Evolutionary conservation across 2,113 vertebrate genomes (phyloP).

Genomic region (Mesocricetus auratus): DNA sequence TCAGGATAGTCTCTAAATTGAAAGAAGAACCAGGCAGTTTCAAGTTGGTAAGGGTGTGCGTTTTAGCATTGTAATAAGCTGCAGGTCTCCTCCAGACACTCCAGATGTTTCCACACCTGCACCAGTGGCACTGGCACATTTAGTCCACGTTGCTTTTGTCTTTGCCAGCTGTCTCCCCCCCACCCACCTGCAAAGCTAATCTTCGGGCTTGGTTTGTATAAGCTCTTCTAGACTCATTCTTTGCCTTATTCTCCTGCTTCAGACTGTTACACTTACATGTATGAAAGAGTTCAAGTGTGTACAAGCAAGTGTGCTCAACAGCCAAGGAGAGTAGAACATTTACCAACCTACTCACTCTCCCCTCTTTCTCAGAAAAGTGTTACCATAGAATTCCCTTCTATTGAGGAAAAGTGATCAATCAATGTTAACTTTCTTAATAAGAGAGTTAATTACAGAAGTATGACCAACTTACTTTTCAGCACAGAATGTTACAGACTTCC

Average conservation of each 20-base stretch:
- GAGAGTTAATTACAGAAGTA: not conserved
- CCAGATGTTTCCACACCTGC: not conserved
- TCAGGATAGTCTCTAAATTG: not conserved
- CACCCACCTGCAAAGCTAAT: not conserved
- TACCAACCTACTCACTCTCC: not conserved
- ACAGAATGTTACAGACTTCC: not conserved
- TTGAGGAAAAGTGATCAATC: not conserved
- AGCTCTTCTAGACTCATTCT: not conserved
- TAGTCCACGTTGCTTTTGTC: not conserved
- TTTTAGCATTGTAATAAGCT: not conserved
- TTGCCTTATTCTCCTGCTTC: not conserved
- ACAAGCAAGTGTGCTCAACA: not conserved
- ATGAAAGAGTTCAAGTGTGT: not conserved
- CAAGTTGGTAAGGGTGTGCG: not conserved
- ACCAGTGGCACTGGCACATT: not conserved
- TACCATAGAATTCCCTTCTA: not conserved
- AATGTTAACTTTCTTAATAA: not conserved
- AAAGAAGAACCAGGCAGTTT: not conserved
- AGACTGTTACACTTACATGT: not conserved
- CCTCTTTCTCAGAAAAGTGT: not conserved
- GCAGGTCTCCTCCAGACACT: not conserved
- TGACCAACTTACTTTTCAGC: not conserved
- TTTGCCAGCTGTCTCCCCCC: not conserved
- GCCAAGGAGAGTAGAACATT: not conserved
- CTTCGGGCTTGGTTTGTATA: not conserved